phyloP scores from a whole-genome alignment of 2,797 vertebrate genomes.

The Antennarius maculatus region DNA sequence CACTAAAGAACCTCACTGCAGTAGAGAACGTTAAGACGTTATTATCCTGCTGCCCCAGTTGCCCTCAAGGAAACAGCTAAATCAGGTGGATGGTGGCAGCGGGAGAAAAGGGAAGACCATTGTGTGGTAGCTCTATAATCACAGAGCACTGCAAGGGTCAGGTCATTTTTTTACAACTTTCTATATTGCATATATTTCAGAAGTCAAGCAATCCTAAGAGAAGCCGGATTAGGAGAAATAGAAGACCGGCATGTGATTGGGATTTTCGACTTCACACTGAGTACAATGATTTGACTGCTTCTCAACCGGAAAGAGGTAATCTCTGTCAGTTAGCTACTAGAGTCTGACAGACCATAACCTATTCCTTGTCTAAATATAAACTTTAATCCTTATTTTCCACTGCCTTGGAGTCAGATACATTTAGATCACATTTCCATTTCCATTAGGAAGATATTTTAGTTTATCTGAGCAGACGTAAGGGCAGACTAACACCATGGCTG shows the following conservation, averaged over 20 bases:
- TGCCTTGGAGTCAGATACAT: background rate
- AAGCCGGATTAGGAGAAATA: slow-evolving; percentile 17
- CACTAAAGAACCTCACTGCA: slow-evolving; percentile 33
- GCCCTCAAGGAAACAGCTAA: slow-evolving; percentile 31
- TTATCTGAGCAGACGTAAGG: slow-evolving; percentile 1
- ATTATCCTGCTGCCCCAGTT: slow-evolving; percentile 13
- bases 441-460: background rate
- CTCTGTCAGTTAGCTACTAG: slow-evolving; percentile 2
- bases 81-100: slow-evolving; percentile 14
- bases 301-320: slow-evolving; percentile 3
- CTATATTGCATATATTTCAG: slow-evolving; percentile 22
- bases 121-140: slow-evolving; percentile 23
- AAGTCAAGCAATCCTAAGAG: slow-evolving; percentile 19
- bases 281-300: slow-evolving; percentile 7
- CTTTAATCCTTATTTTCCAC: background rate
- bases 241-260: slow-evolving; percentile 6
- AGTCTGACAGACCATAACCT: background rate
- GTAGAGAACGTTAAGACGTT: slow-evolving; percentile 15
- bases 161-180: slow-evolving; percentile 4
- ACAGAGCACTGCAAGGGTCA: slow-evolving; percentile 11
- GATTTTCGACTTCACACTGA: slow-evolving; percentile 12
- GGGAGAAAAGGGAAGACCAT: background rate
- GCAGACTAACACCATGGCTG: slow-evolving; percentile 9
- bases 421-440: slow-evolving; percentile 3
- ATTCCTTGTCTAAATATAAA: background rate